Base-by-base conservation (phyloP, 2,113 vertebrate genomes). In the Excalfactoria chinensis region DNA sequence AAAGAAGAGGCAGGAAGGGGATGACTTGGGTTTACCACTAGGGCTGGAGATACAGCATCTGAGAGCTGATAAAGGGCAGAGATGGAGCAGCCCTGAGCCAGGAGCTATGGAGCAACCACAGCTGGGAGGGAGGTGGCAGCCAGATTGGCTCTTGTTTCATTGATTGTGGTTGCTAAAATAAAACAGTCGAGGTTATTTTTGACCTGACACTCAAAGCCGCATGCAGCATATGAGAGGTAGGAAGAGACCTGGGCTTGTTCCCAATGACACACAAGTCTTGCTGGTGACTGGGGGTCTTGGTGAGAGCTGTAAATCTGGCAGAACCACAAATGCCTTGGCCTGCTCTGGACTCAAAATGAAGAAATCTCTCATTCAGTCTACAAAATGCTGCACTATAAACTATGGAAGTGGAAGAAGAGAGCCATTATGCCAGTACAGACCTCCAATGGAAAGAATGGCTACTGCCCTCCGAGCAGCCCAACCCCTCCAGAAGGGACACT, bases 91-190 rank as follows among this genome's bases (percentile, higher is more conserved):
- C 19, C 73, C 64, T 0, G 0, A 72, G 83, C 73, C 80, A 92
- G 73, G 14, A 96, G 55, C 41, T 75, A 28, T 12, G 66, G 95
- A 95, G 74, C 80, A 93, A 67, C 80, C 84, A 75, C 88, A 95
- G 92, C 95, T 95, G 88, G 86, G 70, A 90, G 76, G 86, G 71
- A 94, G 86, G 70, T 1, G 0, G 79, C 23, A 0, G 88, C 87
- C 95, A 95, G 95, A 92, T 91, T 92, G 88, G 73, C 86, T 95
- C 83, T 92, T 94, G 64, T 90, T 91, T 93, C 88, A 95, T 91
- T 95, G 93, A 93, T 94, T 78, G 69, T 81, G 76, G 71, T 88
- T 84, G 86, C 92, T 92, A 94, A 58, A 58, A 56, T 56, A 44
- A 93, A 95, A 88, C 87, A 89, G 88, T 78, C 88, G 79, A 82